Evolutionary conservation across 2,113 vertebrate species (phyloP).

Genomic region (Centropristis striata): DNA sequence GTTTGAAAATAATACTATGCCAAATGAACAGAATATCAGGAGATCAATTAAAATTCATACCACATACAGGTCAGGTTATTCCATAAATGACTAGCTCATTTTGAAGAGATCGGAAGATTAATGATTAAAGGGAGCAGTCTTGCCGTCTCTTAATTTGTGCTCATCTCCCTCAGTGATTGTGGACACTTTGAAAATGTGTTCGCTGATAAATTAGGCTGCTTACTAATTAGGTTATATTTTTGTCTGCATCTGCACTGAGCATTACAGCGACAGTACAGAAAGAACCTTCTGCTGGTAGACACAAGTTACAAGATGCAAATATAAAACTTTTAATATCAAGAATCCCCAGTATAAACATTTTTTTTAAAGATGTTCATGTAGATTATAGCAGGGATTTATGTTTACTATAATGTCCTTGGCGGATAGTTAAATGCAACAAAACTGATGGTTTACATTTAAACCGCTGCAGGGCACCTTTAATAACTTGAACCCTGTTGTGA

Average conservation of each 20-base stretch:
- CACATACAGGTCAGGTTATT: not conserved
- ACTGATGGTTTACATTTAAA: not conserved
- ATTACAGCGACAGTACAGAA: not conserved
- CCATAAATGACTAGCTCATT: not conserved
- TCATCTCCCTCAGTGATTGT: slow-evolving; percentile 20
- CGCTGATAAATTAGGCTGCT: slow-evolving; percentile 8
- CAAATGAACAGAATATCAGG: too few species aligned
- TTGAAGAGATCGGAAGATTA: not conserved
- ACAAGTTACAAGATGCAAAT: not conserved
- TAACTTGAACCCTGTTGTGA: slow-evolving; percentile 24
- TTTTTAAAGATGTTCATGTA: not conserved
- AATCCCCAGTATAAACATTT: not conserved
- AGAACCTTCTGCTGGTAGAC: not conserved
- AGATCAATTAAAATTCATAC: too few species aligned
- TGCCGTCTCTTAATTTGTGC: slow-evolving; percentile 11
- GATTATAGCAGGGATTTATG: not conserved
- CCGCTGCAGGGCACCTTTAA: not conserved
- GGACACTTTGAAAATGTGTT: not conserved
- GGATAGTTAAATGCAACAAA: slow-evolving; percentile 1
- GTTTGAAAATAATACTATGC: too few species aligned
- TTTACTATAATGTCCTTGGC: not conserved
- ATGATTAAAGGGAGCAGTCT: slow-evolving; percentile 8
- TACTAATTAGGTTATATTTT: slow-evolving; percentile 37
- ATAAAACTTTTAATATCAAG: not conserved
- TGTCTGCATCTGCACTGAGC: not conserved